Evolutionary conservation across 2,888 invertebrate species (phyloP), one percentile per base, ranked within the genome.

Genomic region (Hirtodrosophila confusa): DNA sequence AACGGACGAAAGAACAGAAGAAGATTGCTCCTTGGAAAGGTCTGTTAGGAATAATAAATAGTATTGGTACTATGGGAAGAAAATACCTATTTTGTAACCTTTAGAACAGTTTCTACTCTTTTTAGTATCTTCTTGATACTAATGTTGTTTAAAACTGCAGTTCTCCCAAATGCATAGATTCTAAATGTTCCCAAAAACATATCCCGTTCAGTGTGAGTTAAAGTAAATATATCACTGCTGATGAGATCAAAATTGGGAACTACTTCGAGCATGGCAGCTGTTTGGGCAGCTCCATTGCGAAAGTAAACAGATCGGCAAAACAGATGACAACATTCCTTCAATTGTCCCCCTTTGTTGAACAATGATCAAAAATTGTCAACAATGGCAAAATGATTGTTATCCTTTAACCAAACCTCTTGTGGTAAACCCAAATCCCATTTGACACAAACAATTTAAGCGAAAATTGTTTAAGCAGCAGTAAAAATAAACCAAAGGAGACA

Each of bases 371-470:
- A 69, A 69, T 62, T 80, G 80, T 75, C 83, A 78, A 84, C 86
- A 84, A 85, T 72, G 76, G 67, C 78, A 82, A 85, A 87, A 87
- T 79, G 84, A 84, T 87, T 75, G 87, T 84, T 84, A 84, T 84
- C 87, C 86, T 82, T 85, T 87, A 85, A 87, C 73, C 85, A 85
- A 85, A 75, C 72, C 82, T 77, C 79, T 85, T 88, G 80, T 86
- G 87, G 88, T 61, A 60, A 75, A 69, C 88, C 88, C 60, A 88
- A 88, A 88, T 88, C 87, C 84, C 79, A 88, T 88, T 86, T 86
- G 69, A 67, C 78, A 74, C 80, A 82, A 86, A 80, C 86, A 80
- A 80, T 86, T 78, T 80, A 80, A 70, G 83, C 76, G 71, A 69
- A 80, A 75, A 85, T 82, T 80, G 78, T 63, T 73, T 73, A 86